Conservation (phyloP, 2,888 invertebrate species). For the Eupsilia transversa region DNA sequence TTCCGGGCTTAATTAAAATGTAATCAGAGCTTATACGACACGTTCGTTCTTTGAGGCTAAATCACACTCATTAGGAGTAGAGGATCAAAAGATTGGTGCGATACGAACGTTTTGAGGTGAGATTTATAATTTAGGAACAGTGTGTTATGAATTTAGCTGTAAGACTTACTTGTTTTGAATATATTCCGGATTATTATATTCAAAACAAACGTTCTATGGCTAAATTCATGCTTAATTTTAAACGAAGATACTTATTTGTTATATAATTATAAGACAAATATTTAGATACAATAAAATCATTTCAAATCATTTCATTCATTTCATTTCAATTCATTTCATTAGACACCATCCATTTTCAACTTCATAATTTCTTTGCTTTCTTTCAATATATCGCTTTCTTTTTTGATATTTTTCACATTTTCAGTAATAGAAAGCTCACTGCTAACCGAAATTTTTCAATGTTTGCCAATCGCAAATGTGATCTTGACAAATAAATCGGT, state of each 20-base stretch:
- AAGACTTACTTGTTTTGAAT: too few relatives aligned
- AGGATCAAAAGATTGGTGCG: conserved; percentile 4
- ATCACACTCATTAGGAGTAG: conserved; percentile 11
- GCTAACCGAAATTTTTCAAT: background rate
- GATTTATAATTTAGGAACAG: conserved; percentile 4
- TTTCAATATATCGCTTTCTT: too few relatives aligned
- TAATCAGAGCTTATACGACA: conserved; percentile 33
- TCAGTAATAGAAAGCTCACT: background rate
- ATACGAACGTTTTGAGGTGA: conserved; percentile 29
- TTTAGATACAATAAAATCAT: too few relatives aligned
- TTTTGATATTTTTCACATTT: background rate
- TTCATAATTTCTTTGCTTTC: too few relatives aligned
- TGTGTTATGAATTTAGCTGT: background rate
- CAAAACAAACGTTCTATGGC: too few relatives aligned
- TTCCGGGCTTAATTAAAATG: conserved; percentile 35
- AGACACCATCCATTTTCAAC: too few relatives aligned
- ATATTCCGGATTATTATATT: too few relatives aligned
- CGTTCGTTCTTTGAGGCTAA: conserved; percentile 1
- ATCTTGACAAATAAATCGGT: background rate
- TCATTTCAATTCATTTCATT: too few relatives aligned
- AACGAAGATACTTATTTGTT: too few relatives aligned
- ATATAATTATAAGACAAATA: too few relatives aligned
- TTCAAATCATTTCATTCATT: too few relatives aligned
- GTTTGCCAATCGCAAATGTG: background rate
- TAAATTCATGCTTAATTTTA: background rate